Evolutionary conservation across 1,140 invertebrate genomes (phyloP), one percentile per base, ranked within the genome.

Genomic region (Heliconius himera): DNA sequence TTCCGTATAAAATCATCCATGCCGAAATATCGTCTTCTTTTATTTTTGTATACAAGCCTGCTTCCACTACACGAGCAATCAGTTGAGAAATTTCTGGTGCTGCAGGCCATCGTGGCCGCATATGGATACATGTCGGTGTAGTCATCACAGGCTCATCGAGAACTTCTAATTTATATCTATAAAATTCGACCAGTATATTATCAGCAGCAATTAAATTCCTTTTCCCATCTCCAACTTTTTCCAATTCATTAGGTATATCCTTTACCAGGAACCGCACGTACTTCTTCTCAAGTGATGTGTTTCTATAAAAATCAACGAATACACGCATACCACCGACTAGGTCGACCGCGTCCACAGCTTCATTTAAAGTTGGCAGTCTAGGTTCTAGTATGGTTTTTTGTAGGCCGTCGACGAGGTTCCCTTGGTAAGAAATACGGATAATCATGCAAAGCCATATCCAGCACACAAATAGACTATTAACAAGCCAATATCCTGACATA

Each of bases 371-470:
- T 20, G 38, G 60, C 13, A 88, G 77, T 11, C 80, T 85, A 5
- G 86, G 82, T 79, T 92, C 91, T 66, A 90, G 81, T 73, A 87
- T 82, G 22, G 54, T 73, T 20, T 84, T 84, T 29, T 84, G 85
- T 54, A 93, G 78, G 1, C 83, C 82, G 9, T 90, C 79, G 1
- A 91, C 82, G 2, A 93, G 82, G 73, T 87, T 82, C 5, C 89
- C 87, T 83, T 89, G 88, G 78, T 90, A 91, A 20, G 76, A 85
- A 26, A 91, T 87, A 56, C 87, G 84, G 29, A 93, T 73, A n/a
- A 91, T 76, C 16, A 88, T 81, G 49, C 87, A 89, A 79, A 88
- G 90, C 88, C 87, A 91, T 76, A 93, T 83, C 91, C 91, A 93
- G 13, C 89, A 54, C 8, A 86, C 73, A 73, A 84, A 89, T 9